phyloP scores from a whole-genome alignment of 2,113 vertebrate genomes.

The Sterrhoptilus dennistouni region DNA sequence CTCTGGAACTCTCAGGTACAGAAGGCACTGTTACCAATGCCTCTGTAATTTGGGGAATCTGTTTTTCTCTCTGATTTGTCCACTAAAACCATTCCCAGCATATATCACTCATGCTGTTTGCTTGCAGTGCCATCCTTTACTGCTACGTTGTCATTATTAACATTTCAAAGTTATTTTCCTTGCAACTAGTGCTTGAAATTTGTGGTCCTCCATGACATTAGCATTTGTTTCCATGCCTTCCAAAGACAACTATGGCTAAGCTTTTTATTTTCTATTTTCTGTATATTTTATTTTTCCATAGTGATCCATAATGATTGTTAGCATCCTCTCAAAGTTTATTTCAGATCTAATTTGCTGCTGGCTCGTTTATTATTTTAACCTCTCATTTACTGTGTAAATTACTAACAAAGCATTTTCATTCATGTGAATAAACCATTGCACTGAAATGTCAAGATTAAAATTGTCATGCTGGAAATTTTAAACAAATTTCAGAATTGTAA shows the following conservation, averaged over 20 bases:
- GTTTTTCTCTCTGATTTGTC: constrained; percentile 64
- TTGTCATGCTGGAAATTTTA: background rate
- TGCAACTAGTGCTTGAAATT: constrained; percentile 63
- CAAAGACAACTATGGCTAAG: constrained; percentile 31
- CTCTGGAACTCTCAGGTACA: constrained; percentile 86
- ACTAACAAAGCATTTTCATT: constrained; percentile 71
- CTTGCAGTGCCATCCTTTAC: constrained; percentile 71
- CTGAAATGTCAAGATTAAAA: constrained; percentile 8
- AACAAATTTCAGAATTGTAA: background rate
- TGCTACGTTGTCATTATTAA: constrained; percentile 75
- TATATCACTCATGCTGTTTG: constrained; percentile 67
- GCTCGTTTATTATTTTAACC: constrained; percentile 64
- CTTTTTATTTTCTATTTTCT: constrained; percentile 57
- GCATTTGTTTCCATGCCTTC: constrained; percentile 59
- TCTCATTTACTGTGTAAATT: constrained; percentile 29
- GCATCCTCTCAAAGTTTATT: constrained; percentile 35
- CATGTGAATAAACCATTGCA: background rate
- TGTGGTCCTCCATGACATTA: constrained; percentile 4
- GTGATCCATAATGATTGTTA: constrained; percentile 29
- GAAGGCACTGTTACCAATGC: constrained; percentile 69
- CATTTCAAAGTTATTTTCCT: constrained; percentile 66
- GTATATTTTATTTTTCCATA: constrained; percentile 53
- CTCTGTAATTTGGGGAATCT: constrained; percentile 76
- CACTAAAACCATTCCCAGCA: constrained; percentile 48
- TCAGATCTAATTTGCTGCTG: constrained; percentile 59